Conservation (phyloP, 2,888 invertebrate species). For the Tenthredo mesomela region DNA sequence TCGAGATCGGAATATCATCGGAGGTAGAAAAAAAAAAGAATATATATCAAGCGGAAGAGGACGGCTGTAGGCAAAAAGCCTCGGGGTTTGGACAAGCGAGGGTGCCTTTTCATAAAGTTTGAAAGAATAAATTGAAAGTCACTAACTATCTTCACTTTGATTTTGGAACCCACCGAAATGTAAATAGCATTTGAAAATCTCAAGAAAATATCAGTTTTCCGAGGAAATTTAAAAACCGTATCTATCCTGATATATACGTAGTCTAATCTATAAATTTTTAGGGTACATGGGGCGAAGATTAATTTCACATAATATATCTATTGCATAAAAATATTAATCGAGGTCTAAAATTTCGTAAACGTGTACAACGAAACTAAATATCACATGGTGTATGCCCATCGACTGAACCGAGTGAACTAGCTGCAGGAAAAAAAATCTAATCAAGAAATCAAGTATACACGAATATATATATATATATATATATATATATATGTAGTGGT, state of each 20-base stretch:
- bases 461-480: constrained; percentile 2
- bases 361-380: neutral
- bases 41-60: constrained; percentile 14
- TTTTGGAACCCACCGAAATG: neutral
- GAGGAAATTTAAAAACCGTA: neutral
- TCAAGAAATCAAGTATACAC: constrained; percentile 24
- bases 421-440: constrained; percentile 5
- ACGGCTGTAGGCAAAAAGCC: constrained; percentile 31
- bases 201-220: neutral
- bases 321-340: neutral
- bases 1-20: constrained; percentile 46
- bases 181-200: neutral
- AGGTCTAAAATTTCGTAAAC: neutral
- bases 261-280: neutral
- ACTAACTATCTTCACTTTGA: constrained; percentile 9
- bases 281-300: too few species aligned
- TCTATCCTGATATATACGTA: neutral
- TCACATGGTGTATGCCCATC: constrained; percentile 12
- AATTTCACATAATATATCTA: neutral
- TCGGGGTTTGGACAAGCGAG: neutral
- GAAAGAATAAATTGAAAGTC: constrained; percentile 42
- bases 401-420: neutral
- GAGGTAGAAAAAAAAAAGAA: constrained; percentile 12
- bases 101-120: constrained; percentile 42
- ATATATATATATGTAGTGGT: neutral